Base-by-base conservation (phyloP, 1,140 invertebrate genomes). In the Lepeophtheirus salmonis region DNA sequence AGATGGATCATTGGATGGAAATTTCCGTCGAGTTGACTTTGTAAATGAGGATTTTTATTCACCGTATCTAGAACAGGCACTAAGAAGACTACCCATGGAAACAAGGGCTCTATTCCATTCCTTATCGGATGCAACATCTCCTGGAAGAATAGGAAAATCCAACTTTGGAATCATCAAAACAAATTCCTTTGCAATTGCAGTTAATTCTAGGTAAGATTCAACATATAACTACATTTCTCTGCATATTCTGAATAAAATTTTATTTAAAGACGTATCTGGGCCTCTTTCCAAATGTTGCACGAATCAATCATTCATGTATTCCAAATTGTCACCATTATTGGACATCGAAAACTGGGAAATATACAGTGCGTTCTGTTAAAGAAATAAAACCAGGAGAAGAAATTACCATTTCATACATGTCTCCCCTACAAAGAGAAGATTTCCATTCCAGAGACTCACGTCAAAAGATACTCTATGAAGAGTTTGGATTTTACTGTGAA, bases 271-370 rank as follows among this genome's bases (percentile, higher is more conserved):
- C 30, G 6, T 52, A 52, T 52, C 50, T 52, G 21, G 50, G 21
- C 50, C 21, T 52, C n/a, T 52, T 52, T 22, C 50, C 50, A 12
- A 52, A 16, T 10, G 21, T 52, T 4, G 50, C 50, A 14, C n/a
- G 50, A 21, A 16, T 52, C n/a, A 52, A 52, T 22, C 50, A 52
- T 22, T 52, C 50, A 12, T 52, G 50, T 16, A 22, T 10, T 21
- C 50, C n/a, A 10, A 52, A 52, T 52, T 52, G n/a, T 16, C 50
- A 52, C 20, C 50, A 52, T 22, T 22, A 52, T 52, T 52, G n/a
- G 50, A 18, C 50, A 52, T 4, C n/a, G 12, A 52, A 52, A 52
- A 41, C 30, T n/a, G 30, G 30, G n/a, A 22, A 52, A 21, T 18
- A 18, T 16, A 52, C 50, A 4, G 50, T 52, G 4, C n/a, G 50